Conservation (phyloP, 1,140 invertebrate species). For the Heliconius hewitsoni region DNA sequence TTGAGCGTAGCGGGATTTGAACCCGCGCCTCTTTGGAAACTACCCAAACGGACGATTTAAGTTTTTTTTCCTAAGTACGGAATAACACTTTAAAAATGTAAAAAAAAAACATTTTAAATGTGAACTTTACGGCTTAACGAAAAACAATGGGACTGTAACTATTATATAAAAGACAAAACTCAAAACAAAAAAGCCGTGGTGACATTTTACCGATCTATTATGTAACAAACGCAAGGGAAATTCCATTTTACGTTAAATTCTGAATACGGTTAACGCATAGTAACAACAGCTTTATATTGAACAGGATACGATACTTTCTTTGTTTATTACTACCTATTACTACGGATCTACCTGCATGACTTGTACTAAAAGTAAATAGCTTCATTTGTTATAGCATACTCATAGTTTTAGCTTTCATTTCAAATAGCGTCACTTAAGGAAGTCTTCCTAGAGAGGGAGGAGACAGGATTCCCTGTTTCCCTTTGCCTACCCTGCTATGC, state of each 20-base stretch:
- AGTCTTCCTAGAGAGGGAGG: too few relatives aligned
- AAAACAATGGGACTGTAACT: too few relatives aligned
- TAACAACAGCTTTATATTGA: background rate
- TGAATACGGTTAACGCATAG: background rate
- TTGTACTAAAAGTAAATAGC: background rate
- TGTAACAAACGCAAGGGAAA: background rate
- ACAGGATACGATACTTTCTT: background rate
- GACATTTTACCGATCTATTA: background rate
- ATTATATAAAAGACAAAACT: background rate
- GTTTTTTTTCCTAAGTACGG: too few relatives aligned
- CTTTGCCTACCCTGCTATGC: too few relatives aligned
- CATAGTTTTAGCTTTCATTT: background rate
- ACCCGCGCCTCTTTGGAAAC: too few relatives aligned
- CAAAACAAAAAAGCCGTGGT: background rate
- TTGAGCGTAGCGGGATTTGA: too few relatives aligned
- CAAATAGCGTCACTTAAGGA: background rate
- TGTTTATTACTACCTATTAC: background rate
- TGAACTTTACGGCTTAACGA: too few relatives aligned
- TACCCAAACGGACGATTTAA: too few relatives aligned
- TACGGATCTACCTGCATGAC: slow-evolving; percentile 3
- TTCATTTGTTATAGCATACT: background rate
- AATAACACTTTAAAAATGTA: too few relatives aligned
- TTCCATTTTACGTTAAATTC: background rate
- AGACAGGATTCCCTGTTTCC: too few relatives aligned
- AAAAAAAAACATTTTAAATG: too few relatives aligned